phyloP scores from a whole-genome alignment of 2,797 vertebrate species.

The Sebastes minor region DNA sequence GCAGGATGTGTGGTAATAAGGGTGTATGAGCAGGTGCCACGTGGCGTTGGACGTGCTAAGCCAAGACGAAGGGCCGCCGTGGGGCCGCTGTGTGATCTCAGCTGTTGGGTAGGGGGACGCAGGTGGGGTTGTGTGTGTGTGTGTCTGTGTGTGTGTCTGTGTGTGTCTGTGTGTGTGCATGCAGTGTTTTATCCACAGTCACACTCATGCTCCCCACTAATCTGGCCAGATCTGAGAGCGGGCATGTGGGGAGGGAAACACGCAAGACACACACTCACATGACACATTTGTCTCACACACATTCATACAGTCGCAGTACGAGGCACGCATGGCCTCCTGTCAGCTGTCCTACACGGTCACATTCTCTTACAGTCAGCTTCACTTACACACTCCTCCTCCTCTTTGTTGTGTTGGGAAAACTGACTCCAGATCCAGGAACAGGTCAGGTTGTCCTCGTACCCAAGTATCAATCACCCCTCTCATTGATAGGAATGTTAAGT shows the following conservation, averaged over 20 bases:
- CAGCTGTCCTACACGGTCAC: conserved; percentile 51
- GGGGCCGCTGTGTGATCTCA: background rate
- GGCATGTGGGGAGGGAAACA: conserved; percentile 10
- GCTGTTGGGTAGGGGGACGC: background rate
- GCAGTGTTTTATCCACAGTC: conserved; percentile 35
- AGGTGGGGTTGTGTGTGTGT: background rate
- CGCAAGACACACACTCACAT: conserved; percentile 41
- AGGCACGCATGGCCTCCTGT: conserved; percentile 17
- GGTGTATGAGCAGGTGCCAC: conserved; percentile 58
- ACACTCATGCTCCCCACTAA: conserved; percentile 41
- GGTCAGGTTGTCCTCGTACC: conserved; percentile 18
- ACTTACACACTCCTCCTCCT: background rate
- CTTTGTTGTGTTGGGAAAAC: background rate
- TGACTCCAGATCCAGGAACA: conserved; percentile 25
- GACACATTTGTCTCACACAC: conserved; percentile 49
- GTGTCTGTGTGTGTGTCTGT: background rate
- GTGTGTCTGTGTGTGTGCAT: background rate
- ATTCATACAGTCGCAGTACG: background rate
- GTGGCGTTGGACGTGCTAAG: conserved; percentile 55
- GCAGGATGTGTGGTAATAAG: conserved; percentile 30
- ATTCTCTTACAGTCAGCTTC: conserved; percentile 1
- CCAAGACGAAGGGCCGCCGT: conserved; percentile 18
- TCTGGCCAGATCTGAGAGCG: conserved; percentile 49
- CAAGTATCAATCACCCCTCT: conserved; percentile 32
- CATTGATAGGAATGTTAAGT: conserved; percentile 58